These are phyloP conservation scores for Peromyscus aztecus DNA, from an alignment of 2,797 vertebrate species.

Conservation along the genomic window DNA sequence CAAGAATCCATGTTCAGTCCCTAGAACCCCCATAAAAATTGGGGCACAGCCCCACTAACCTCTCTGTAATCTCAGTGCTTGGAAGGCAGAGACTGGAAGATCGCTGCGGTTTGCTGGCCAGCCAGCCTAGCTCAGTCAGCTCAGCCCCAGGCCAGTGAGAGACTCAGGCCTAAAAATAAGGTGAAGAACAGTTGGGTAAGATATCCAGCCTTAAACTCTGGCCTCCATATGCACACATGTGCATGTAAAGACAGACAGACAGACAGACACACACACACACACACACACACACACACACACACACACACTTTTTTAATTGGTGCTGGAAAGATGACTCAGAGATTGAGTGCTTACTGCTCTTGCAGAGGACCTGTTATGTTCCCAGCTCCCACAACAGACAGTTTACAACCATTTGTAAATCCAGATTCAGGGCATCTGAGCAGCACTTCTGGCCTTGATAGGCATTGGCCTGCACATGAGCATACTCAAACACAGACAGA, in stretches of 20 bases:
- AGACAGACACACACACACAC: neutral
- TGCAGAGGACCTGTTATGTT: neutral
- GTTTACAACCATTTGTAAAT: neutral
- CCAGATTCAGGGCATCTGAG: neutral
- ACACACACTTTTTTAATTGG: neutral
- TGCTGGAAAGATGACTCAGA: no score
- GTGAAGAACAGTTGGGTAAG: neutral
- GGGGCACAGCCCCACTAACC: neutral
- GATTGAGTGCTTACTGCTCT: neutral
- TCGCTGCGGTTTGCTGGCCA: neutral
- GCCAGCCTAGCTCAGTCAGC: no score
- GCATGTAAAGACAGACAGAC: neutral
- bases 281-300: no score
- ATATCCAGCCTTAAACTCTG: neutral
- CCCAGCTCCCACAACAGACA: neutral
- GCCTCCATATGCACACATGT: neutral
- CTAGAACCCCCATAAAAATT: neutral
- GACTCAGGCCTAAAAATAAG: neutral
- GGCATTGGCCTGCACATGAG: neutral
- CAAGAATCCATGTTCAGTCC: neutral
- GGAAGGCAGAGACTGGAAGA: neutral
- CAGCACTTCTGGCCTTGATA: neutral
- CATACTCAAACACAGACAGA: neutral
- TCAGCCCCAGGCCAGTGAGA: neutral
- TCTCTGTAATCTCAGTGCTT: neutral